Conservation (phyloP, 2,113 vertebrate species). For the Pelvicachromis taeniatus region DNA sequence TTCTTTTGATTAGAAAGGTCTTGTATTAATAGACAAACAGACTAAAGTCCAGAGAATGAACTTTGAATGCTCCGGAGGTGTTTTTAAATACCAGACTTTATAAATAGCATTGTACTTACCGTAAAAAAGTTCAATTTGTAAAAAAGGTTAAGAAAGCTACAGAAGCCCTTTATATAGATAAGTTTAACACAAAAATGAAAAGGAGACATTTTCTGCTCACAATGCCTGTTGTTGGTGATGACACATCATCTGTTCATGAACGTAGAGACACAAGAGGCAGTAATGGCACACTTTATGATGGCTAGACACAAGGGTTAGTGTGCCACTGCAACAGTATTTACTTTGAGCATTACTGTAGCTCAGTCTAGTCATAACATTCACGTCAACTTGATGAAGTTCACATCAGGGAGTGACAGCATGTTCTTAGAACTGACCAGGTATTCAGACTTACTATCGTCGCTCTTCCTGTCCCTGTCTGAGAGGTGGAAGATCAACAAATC, state of each 20-base stretch:
- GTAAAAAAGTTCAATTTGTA: not conserved
- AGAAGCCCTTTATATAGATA: not conserved
- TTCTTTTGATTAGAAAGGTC: not conserved
- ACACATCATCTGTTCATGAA: slow-evolving; percentile 18
- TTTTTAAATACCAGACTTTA: not conserved
- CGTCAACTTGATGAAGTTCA: accelerated
- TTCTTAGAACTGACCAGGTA: not conserved
- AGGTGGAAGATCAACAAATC: not conserved
- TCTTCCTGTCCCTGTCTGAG: not conserved
- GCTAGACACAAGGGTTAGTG: not conserved
- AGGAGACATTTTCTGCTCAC: not conserved
- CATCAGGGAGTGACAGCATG: not conserved
- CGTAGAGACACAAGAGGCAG: not conserved
- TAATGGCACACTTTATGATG: not conserved
- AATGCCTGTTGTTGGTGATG: not conserved
- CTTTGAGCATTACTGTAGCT: not conserved
- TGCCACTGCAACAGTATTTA: not conserved
- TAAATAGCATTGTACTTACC: not conserved
- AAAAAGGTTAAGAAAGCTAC: not conserved
- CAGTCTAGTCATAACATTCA: not conserved
- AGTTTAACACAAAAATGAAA: not conserved
- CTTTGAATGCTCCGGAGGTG: not conserved
- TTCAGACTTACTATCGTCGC: not conserved
- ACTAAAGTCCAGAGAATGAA: not conserved
- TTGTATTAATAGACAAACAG: not conserved